Conservation (phyloP, 2,888 invertebrate species). For the Tipula helvola region DNA sequence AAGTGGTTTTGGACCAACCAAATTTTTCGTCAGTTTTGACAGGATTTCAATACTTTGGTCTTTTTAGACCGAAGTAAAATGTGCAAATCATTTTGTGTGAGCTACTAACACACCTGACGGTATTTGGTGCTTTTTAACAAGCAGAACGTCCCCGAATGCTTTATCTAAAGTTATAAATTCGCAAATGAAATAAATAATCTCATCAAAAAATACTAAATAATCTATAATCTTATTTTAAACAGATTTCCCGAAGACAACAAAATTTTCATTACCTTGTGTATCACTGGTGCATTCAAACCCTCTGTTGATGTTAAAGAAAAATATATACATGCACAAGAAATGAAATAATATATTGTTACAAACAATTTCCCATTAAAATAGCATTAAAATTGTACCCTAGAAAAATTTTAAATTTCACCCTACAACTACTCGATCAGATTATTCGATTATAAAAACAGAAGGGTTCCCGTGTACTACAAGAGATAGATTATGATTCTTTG, state of each 20-base stretch:
- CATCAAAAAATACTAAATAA: not conserved
- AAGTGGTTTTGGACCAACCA: too few relatives aligned
- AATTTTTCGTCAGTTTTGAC: too few relatives aligned
- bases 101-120: too few relatives aligned
- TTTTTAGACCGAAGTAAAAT: too few relatives aligned
- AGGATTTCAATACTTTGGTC: too few relatives aligned
- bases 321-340: not conserved
- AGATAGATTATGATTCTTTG: not conserved
- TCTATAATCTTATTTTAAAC: not conserved
- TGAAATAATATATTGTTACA: not conserved
- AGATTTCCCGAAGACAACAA: not conserved
- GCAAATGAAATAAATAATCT: not conserved
- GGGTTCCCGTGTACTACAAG: not conserved
- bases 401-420: not conserved
- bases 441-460: not conserved
- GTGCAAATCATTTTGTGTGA: too few relatives aligned
- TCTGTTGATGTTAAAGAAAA: not conserved
- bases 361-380: not conserved
- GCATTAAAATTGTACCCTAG: not conserved
- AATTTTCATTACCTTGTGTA: not conserved
- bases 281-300: not conserved
- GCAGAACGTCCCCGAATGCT: too few relatives aligned
- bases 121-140: too few relatives aligned
- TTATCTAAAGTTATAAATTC: not conserved
- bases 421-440: not conserved